phyloP scores from a whole-genome alignment of 2,797 vertebrate genomes.

The Tragopan temminckii region DNA sequence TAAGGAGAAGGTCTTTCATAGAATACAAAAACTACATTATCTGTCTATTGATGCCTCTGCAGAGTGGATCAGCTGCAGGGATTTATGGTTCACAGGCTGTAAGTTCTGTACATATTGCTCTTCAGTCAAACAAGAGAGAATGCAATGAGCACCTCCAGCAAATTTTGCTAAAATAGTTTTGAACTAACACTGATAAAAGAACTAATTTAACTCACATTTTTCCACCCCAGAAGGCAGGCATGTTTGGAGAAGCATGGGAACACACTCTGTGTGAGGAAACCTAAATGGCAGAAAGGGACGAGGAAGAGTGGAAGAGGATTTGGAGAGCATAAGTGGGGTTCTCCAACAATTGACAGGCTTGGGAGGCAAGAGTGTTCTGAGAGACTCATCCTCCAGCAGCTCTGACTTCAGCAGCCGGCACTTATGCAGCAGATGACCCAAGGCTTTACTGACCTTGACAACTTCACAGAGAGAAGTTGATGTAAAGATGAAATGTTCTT shows the following conservation, averaged over 20 bases:
- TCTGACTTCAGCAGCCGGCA: neutral
- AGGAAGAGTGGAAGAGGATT: neutral
- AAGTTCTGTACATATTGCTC: fast-evolving
- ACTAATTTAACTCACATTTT: neutral
- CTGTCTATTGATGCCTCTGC: neutral
- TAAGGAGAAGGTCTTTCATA: neutral
- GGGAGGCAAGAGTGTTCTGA: neutral
- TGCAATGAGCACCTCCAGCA: neutral
- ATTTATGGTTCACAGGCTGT: neutral
- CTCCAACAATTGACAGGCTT: neutral
- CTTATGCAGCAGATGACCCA: constrained; percentile 35
- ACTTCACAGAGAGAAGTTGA: constrained; percentile 26
- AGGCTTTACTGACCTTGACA: constrained; percentile 52
- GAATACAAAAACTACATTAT: neutral
- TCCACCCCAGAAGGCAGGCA: neutral
- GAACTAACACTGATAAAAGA: neutral
- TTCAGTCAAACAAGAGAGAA: neutral
- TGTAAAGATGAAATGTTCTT: constrained; percentile 33
- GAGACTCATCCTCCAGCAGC: neutral
- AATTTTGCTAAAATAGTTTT: neutral
- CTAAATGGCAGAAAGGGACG: neutral
- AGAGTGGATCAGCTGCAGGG: neutral
- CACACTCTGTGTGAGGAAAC: neutral
- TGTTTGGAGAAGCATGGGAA: neutral
- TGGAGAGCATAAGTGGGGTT: neutral